Evolutionary conservation across 2,113 vertebrate genomes (phyloP).

Genomic region (Prunella fulvescens): DNA sequence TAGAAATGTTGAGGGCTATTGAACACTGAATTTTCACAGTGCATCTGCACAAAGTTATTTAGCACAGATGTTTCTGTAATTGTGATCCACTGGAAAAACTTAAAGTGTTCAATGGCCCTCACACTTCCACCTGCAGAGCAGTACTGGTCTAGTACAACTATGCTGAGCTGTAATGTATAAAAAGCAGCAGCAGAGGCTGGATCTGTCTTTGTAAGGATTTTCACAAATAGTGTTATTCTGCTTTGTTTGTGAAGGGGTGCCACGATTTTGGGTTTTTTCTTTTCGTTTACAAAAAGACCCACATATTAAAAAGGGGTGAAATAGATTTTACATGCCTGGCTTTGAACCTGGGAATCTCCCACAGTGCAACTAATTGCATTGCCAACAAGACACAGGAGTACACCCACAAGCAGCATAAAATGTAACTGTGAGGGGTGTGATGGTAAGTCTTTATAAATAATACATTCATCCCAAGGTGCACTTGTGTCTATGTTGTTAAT

Average conservation of each 20-base stretch:
- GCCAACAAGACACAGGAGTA: slow-evolving; percentile 67
- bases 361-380: slow-evolving; percentile 74
- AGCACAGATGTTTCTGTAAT: slow-evolving; percentile 49
- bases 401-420: slow-evolving; percentile 65
- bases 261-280: slow-evolving; percentile 27
- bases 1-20: slow-evolving; percentile 68
- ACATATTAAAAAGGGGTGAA: slow-evolving; percentile 61
- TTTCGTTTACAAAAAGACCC: slow-evolving; percentile 51
- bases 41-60: slow-evolving; percentile 42
- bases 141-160: background rate
- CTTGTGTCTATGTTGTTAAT: slow-evolving; percentile 29
- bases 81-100: slow-evolving; percentile 42
- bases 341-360: slow-evolving; percentile 75
- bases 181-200: background rate
- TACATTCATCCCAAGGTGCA: slow-evolving; percentile 47
- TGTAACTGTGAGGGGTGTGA: slow-evolving; percentile 59
- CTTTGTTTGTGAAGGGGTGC: slow-evolving; percentile 13
- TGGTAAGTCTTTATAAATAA: slow-evolving; percentile 65
- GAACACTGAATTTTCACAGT: slow-evolving; percentile 39
- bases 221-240: slow-evolving; percentile 29
- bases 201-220: background rate
- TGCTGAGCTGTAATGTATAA: background rate
- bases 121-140: slow-evolving; percentile 23
- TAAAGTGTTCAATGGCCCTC: slow-evolving; percentile 50
- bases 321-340: slow-evolving; percentile 67